Conservation (phyloP, 2,888 invertebrate genomes). For the Agrotis ipsilon region DNA sequence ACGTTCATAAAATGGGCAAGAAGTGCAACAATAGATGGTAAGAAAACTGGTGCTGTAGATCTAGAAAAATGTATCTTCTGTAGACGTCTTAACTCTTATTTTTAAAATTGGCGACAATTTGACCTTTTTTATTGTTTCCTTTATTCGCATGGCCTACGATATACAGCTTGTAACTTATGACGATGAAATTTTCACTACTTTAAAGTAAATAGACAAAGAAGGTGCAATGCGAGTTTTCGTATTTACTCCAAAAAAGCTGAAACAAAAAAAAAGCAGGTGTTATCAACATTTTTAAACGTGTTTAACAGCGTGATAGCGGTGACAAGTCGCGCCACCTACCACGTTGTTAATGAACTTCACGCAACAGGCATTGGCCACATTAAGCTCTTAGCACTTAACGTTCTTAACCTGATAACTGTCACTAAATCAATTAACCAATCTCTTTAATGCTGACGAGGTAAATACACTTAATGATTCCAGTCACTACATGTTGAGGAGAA, state of each 20-base stretch:
- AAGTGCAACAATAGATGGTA: too few species aligned
- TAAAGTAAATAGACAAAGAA: neutral
- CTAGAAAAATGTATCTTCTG: too few species aligned
- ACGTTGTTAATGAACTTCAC: constrained; percentile 35
- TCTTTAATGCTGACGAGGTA: constrained; percentile 25
- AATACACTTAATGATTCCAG: constrained; percentile 21
- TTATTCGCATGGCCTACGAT: too few species aligned
- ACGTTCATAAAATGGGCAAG: too few species aligned
- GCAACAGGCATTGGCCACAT: constrained; percentile 29
- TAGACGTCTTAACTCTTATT: too few species aligned
- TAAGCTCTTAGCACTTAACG: constrained; percentile 59
- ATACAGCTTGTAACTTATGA: too few species aligned
- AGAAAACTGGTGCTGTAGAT: too few species aligned
- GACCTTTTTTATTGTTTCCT: too few species aligned
- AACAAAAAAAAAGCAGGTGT: neutral
- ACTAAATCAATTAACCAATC: constrained; percentile 55
- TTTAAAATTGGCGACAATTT: too few species aligned
- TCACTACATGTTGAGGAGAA: neutral
- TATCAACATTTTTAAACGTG: constrained; percentile 40
- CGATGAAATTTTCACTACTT: too few species aligned
- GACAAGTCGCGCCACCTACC: constrained; percentile 48
- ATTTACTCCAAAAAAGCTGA: neutral
- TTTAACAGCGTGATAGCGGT: constrained; percentile 46
- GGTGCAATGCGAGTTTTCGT: neutral
- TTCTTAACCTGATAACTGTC: constrained; percentile 45